These are phyloP conservation scores for Petrolisthes manimaculis DNA, from an alignment of 2,888 invertebrate species.

Conservation along the genomic window DNA sequence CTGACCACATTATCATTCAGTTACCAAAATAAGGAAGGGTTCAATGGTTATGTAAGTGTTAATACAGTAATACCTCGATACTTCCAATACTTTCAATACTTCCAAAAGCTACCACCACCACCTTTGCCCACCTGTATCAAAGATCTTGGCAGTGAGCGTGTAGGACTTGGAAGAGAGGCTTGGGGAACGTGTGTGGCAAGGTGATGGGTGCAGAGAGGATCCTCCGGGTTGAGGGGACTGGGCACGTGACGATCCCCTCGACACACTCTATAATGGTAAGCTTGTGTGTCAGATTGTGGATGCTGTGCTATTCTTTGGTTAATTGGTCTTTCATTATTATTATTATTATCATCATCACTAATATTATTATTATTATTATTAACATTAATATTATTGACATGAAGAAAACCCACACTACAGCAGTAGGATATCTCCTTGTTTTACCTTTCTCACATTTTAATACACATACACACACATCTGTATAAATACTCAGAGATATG, in stretches of 20 bases:
- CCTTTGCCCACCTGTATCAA: constrained; percentile 48
- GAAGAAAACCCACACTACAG: too few relatives aligned
- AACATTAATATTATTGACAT: not conserved
- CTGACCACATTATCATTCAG: too few relatives aligned
- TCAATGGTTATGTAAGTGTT: too few relatives aligned
- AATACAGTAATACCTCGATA: too few relatives aligned
- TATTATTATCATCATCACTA: not conserved
- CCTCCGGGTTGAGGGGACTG: constrained; percentile 58
- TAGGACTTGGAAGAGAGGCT: constrained; percentile 55
- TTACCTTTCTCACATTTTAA: too few relatives aligned
- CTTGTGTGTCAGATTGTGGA: not conserved
- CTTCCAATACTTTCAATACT: too few relatives aligned
- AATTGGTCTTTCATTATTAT: not conserved
- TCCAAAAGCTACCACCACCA: too few relatives aligned
- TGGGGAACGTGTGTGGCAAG: constrained; percentile 62
- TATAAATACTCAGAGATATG: too few relatives aligned
- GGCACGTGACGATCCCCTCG: constrained; percentile 58
- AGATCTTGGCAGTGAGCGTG: constrained; percentile 57
- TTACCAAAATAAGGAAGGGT: too few relatives aligned
- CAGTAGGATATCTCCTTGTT: too few relatives aligned
- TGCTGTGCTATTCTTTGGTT: not conserved
- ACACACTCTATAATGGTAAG: constrained; percentile 43
- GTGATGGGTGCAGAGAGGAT: constrained; percentile 62
- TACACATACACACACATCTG: too few relatives aligned
- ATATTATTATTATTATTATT: constrained; percentile 8